These are phyloP conservation scores for Lagria hirta DNA, from an alignment of 2,888 invertebrate genomes.

Conservation along the genomic window DNA sequence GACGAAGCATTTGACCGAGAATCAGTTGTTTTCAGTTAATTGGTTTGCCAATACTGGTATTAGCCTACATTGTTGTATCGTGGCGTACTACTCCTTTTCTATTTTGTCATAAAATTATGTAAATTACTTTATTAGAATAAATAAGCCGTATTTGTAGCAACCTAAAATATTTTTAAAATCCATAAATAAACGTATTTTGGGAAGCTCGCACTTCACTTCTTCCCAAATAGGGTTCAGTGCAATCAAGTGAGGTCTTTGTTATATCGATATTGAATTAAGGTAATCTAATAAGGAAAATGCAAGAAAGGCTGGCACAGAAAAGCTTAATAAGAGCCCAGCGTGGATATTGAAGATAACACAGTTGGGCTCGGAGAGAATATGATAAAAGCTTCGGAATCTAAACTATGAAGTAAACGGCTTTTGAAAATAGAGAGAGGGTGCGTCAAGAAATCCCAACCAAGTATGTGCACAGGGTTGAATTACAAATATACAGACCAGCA, in stretches of 20 bases:
- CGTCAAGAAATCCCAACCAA: slow-evolving; percentile 26
- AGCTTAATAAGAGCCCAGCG: slow-evolving; percentile 32
- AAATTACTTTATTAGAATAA: too few relatives aligned
- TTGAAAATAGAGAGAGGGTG: slow-evolving; percentile 31
- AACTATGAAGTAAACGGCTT: slow-evolving; percentile 33
- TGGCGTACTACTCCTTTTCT: too few relatives aligned
- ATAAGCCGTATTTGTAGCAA: too few relatives aligned
- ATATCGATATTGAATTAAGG: slow-evolving; percentile 36
- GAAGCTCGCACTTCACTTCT: too few relatives aligned
- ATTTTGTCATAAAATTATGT: too few relatives aligned
- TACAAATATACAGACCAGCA: slow-evolving; percentile 19
- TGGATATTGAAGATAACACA: slow-evolving; percentile 35
- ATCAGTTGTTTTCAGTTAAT: too few relatives aligned
- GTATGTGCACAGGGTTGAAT: slow-evolving; percentile 24
- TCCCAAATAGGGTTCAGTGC: too few relatives aligned
- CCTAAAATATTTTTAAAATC: too few relatives aligned
- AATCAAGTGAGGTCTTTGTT: slow-evolving; percentile 22
- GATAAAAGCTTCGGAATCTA: slow-evolving; percentile 30
- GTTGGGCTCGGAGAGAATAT: slow-evolving; percentile 26
- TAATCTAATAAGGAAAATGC: slow-evolving; percentile 35
- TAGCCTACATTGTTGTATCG: too few relatives aligned
- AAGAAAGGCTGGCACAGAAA: slow-evolving; percentile 23
- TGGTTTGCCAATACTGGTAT: too few relatives aligned
- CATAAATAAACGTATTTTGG: too few relatives aligned
- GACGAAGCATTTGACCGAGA: too few relatives aligned